phyloP scores from a whole-genome alignment of 37 sponge, comb jelly and placozoan genomes.

The Crambe crambe region DNA sequence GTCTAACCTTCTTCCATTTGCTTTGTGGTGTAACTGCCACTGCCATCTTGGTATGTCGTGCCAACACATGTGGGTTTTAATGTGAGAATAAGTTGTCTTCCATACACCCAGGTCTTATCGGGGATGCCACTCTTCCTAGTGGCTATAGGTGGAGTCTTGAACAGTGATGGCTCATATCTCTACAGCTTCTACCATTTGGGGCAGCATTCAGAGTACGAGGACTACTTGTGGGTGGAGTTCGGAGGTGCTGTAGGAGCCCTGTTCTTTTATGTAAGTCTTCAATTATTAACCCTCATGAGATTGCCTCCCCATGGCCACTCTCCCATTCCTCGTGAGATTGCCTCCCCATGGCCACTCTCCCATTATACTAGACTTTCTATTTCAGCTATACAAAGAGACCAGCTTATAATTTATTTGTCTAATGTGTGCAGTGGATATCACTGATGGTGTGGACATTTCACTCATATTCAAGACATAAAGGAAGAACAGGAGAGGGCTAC shows the following conservation, averaged over 20 bases:
- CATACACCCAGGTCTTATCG: not conserved
- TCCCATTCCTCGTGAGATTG: too few relatives aligned
- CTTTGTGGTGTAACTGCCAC: conserved; percentile 11
- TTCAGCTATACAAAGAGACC: too few relatives aligned
- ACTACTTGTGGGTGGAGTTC: conserved; percentile 24
- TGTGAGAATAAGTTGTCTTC: too few relatives aligned
- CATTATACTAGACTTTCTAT: too few relatives aligned
- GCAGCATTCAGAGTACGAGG: not conserved
- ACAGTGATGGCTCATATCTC: not conserved
- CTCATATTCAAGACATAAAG: not conserved
- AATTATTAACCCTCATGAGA: too few relatives aligned
- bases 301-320: too few relatives aligned
- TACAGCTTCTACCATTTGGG: not conserved
- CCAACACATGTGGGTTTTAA: too few relatives aligned
- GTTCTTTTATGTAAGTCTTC: conserved; percentile 35
- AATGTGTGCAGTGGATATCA: conserved; percentile 22
- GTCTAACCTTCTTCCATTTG: not conserved
- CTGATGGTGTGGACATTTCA: conserved; percentile 6
- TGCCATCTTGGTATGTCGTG: not conserved
- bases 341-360: too few relatives aligned
- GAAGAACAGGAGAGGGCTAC: not conserved
- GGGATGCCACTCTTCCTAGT: conserved; percentile 15
- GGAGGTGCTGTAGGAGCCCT: conserved; percentile 15
- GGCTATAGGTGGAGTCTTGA: conserved; percentile 13
- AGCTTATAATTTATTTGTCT: too few relatives aligned